Conservation (phyloP, 2,113 vertebrate genomes). For the Pampusana beccarii region DNA sequence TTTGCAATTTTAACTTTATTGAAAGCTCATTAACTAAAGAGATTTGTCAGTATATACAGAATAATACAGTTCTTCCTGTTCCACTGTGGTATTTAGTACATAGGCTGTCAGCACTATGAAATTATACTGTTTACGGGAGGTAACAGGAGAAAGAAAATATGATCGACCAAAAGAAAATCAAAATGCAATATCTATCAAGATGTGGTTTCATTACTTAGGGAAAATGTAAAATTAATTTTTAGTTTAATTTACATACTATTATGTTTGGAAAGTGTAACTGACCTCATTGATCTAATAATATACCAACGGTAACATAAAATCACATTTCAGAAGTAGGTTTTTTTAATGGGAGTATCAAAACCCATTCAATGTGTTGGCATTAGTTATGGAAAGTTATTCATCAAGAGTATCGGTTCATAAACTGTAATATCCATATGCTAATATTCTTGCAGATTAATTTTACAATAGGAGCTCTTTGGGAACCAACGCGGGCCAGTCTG, state of each 20-base stretch:
- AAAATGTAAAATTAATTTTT: slow-evolving; percentile 48
- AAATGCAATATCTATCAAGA: slow-evolving; percentile 14
- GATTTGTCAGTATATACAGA: background rate
- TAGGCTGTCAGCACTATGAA: background rate
- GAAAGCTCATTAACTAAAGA: background rate
- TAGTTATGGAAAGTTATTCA: slow-evolving; percentile 38
- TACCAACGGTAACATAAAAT: slow-evolving; percentile 28
- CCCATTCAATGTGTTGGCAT: background rate
- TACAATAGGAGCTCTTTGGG: background rate
- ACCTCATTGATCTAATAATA: background rate
- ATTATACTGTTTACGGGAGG: background rate
- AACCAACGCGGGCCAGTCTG: background rate
- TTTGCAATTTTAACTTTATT: slow-evolving; percentile 23
- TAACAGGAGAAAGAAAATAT: slow-evolving; percentile 13
- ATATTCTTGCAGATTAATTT: slow-evolving; percentile 22
- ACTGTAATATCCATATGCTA: background rate
- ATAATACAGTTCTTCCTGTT: background rate
- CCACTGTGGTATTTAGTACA: slow-evolving; percentile 4
- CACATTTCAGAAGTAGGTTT: background rate
- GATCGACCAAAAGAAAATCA: slow-evolving; percentile 25
- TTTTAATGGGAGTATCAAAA: background rate
- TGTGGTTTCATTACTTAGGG: background rate
- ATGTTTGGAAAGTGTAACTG: background rate
- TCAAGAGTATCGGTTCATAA: background rate
- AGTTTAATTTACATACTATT: slow-evolving; percentile 35